Evolutionary conservation across 2,888 invertebrate genomes (phyloP), one percentile per base, ranked within the genome.

Genomic region (Pilophorus perplexus): DNA sequence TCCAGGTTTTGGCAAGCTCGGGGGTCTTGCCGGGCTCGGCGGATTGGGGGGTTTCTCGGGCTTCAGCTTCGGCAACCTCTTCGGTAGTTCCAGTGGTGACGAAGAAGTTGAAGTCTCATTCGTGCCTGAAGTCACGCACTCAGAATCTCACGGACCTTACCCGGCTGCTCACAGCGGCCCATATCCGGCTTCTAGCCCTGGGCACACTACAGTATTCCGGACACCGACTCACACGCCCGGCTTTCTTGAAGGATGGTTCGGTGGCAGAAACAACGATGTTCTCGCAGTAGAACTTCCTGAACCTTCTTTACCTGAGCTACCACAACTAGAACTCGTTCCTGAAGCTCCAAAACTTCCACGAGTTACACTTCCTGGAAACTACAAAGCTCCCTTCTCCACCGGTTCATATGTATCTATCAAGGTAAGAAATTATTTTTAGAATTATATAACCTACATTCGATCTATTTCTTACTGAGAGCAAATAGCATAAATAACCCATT

Each of bases 381-480:
- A 66, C 38, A 38, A 62, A 16, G 44, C 67, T 4, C 68, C 67
- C 3, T 66, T 68, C 12, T 66, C 67, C 8, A 48, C 65, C 8
- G 69, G 64, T 18, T 62, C 67, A 0, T 71, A 71, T 28, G 69
- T 71, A 1, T 69, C 69, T 38, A 60, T 71, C 22, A 64, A 64
- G 33, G 40, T 68, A 27, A 48, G 14, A 6, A n/a, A n/a, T n/a
- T n/a, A n/a, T n/a, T n/a, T n/a, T n/a, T n/a, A n/a, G n/a, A n/a
- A n/a, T n/a, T n/a, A n/a, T n/a, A n/a, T n/a, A n/a, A n/a, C n/a
- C n/a, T n/a, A n/a, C n/a, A n/a, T n/a, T n/a, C n/a, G n/a, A n/a
- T n/a, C n/a, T n/a, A n/a, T n/a, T n/a, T n/a, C n/a, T n/a, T n/a
- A n/a, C n/a, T n/a, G n/a, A n/a, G n/a, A n/a, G n/a, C n/a, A n/a